Evolutionary conservation across 2,113 vertebrate species (phyloP).

Genomic region (Seriola dumerili): DNA sequence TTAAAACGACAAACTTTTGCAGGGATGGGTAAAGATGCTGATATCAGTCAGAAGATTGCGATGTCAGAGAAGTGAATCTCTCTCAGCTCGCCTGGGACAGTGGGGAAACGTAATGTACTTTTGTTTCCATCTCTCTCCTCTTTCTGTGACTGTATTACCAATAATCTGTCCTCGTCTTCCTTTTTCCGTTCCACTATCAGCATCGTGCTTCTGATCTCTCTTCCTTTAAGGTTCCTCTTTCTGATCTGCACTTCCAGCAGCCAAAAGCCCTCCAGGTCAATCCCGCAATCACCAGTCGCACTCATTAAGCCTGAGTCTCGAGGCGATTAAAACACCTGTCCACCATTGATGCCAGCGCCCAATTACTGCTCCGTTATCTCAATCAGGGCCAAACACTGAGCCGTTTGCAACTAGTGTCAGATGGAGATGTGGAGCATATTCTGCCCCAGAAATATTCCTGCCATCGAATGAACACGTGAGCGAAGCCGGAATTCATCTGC

Average conservation of each 20-base stretch:
- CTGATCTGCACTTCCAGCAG: constrained; percentile 17
- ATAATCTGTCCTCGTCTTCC: background rate
- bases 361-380: constrained; percentile 27
- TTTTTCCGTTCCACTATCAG: background rate
- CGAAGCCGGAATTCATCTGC: background rate
- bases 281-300: constrained; percentile 1
- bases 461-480: background rate
- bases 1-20: background rate
- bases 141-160: background rate
- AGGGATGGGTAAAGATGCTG: background rate
- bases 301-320: constrained; percentile 12
- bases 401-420: background rate
- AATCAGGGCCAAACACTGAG: background rate
- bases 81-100: background rate
- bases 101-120: background rate
- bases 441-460: background rate
- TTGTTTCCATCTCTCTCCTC: background rate
- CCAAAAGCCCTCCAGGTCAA: background rate
- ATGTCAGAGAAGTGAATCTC: background rate
- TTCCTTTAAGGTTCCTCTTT: background rate
- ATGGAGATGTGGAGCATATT: background rate
- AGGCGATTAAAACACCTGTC: constrained; percentile 22
- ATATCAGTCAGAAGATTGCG: background rate
- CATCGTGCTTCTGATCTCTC: background rate
- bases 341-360: constrained; percentile 2